Evolutionary conservation across 2,113 vertebrate species (phyloP), one percentile per base, ranked within the genome.

Genomic region (Columba livia): DNA sequence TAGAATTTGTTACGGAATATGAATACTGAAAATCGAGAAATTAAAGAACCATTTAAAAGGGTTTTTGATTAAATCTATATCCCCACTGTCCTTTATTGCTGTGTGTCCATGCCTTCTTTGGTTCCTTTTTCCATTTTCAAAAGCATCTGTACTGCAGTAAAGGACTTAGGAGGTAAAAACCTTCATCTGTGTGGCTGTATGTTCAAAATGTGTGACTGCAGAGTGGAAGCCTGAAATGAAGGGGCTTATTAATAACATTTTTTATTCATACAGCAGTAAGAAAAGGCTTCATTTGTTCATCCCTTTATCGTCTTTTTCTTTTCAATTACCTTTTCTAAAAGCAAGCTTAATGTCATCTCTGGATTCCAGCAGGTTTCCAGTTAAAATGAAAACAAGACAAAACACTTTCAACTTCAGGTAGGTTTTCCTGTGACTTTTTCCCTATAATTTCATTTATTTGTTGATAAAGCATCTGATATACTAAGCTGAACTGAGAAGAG

Each of bases 231-330:
- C 62, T 84, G 70, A 89, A 94, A 95, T 77, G 50, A 94, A 87
- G 89, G 50, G 11, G 54, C 51, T 89, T 89, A 88, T 88, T 95
- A 94, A 93, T 72, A 91, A 69, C 14, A 53, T 53, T 82, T 94
- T 95, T 93, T 88, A 89, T 95, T 96, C 81, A 95, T 88, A 79
- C 7, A 57, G 54, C 15, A 20, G 71, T 73, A 92, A 92, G 54
- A 93, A 93, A 85, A 90, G n/a, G 13, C n/a, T 94, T 82, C 62
- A 91, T 89, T 91, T 97, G 34, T 93, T 91, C 87, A 89, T 69
- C 54, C 47, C 42, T 94, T 94, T 64, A 96, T 87, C 1, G 0
- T 64, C 65, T 87, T 92, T 89, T 93, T 82, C 54, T 91, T 96
- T 80, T 93, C 70, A 94, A 84, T 94, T 95, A 72, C 44, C 24